Evolutionary conservation across 2,888 invertebrate genomes (phyloP), one percentile per base, ranked within the genome.

Genomic region (Oscheius onirici): DNA sequence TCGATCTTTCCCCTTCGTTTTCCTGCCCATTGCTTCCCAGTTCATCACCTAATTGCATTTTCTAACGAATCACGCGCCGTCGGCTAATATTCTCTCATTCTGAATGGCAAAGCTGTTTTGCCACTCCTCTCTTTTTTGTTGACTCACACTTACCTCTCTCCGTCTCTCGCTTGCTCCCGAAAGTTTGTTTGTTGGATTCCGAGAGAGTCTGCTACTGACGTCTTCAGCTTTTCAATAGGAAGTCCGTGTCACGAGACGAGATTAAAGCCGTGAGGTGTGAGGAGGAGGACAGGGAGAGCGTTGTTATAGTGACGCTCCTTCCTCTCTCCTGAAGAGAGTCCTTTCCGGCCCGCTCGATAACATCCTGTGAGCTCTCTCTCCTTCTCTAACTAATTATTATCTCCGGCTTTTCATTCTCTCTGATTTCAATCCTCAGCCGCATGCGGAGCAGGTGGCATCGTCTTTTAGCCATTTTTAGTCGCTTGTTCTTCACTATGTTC

Each of bases 251-350:
- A 24, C 26, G 28, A 28, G 22, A 15, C 22, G 24, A 55, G 24
- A 55, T 34, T 34, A 34, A 26, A 55, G 28, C 11, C 3, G 8
- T n/a, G 26, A 26, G 15, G 24, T 52, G 24, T 22, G 22, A 52
- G 52, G 22, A 22, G 5, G 26, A 26, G 55, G 28, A 13, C 15
- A 28, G 28, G 28, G 28, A 55, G 55, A 24, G 55, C 63, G 63
- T 63, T 63, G 63, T 63, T 63, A 63, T 63, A 63, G 63, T 28
- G 63, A 63, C 63, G 63, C 63, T 28, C 49, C 49, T 46, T 34
- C 34, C 8, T 34, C 34, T 34, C 34, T 8, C n/a, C n/a, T n/a
- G n/a, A n/a, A n/a, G 34, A 34, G 34, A 34, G 34, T 8, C 34
- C 8, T 34, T 8, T 34, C 34, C 34, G 5, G 34, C 5, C 34